Conservation (phyloP, 37 sponge, comb jelly and placozoan species). For the Ephydatia muelleri region DNA sequence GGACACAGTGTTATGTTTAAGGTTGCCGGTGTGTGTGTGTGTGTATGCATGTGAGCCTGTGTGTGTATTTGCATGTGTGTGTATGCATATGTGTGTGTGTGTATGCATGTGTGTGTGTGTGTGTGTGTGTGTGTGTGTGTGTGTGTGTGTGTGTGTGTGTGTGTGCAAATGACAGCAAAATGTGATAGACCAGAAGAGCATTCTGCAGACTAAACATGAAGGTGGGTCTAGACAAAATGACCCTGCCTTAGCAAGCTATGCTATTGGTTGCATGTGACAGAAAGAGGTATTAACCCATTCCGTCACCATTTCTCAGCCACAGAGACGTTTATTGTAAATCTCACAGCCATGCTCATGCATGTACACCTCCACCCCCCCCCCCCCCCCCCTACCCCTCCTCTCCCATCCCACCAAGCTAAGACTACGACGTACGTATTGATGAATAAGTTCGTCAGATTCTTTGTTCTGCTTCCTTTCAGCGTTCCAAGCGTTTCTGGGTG, state of each 20-base stretch:
- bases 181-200: constrained; percentile 20
- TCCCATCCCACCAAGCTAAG: too few species aligned
- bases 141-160: not conserved
- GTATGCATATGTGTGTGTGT: not conserved
- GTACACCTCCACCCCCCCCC: not conserved
- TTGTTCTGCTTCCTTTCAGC: not conserved
- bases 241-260: not conserved
- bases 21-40: too few species aligned
- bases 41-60: not conserved
- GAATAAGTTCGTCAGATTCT: not conserved
- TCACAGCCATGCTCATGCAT: not conserved
- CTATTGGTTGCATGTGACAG: constrained; percentile 38
- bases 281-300: too few species aligned
- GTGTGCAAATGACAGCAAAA: not conserved
- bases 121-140: not conserved
- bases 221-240: not conserved
- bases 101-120: constrained; percentile 9
- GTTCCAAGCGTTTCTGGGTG: not conserved
- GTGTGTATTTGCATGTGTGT: constrained; percentile 2
- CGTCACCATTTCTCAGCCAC: too few species aligned
- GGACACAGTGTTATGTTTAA: too few species aligned
- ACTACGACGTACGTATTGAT: not conserved
- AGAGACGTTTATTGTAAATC: too few species aligned
- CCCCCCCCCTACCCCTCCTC: too few species aligned
- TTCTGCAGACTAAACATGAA: not conserved